Base-by-base conservation (phyloP, 2,888 invertebrate genomes). In the Germaria angustata region DNA sequence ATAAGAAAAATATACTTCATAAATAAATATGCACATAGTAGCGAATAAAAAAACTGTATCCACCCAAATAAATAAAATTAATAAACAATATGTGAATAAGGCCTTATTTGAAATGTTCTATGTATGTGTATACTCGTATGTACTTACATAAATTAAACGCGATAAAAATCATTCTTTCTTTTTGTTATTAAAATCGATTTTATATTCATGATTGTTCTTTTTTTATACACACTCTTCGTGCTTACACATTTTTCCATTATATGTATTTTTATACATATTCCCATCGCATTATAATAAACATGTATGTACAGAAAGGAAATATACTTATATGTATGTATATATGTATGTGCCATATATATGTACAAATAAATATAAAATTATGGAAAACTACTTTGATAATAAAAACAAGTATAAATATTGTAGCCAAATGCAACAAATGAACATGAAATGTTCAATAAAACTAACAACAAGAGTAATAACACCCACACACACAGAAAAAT, bases 341-440 rank as follows among this genome's bases (percentile, higher is more conserved):
- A n/a, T n/a, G n/a, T n/a, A n/a, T n/a, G n/a, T n/a, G n/a, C n/a
- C n/a, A n/a, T n/a, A 41, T 11, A 15, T 11, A 41, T 22, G 36
- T 17, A 24, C 7, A 41, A 8, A 8, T 39, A 8, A 2, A 49
- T 15, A 20, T 13, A 53, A 53, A 32, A 49, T n/a, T n/a, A n/a
- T n/a, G n/a, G 41, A 11, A 69, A 69, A 69, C 41, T 69, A 69
- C 34, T 57, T 59, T 59, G 7, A 28, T 22, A 53, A 61, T 39
- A 61, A 72, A 22, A 22, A 55, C 28, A 57, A 28, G 22, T 41
- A 22, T 6, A 49, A 49, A 46, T 34, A 24, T 28, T 53, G 41
- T 59, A 49, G 34, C 59, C 9, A 71, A 72, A 79, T 57, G 71
- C 65, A 79, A 65, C 71, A 79, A 72, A 65, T 72, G 57, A 71